These are phyloP conservation scores for Serinus canaria DNA, from an alignment of 2,113 vertebrate genomes.

Conservation along the genomic window DNA sequence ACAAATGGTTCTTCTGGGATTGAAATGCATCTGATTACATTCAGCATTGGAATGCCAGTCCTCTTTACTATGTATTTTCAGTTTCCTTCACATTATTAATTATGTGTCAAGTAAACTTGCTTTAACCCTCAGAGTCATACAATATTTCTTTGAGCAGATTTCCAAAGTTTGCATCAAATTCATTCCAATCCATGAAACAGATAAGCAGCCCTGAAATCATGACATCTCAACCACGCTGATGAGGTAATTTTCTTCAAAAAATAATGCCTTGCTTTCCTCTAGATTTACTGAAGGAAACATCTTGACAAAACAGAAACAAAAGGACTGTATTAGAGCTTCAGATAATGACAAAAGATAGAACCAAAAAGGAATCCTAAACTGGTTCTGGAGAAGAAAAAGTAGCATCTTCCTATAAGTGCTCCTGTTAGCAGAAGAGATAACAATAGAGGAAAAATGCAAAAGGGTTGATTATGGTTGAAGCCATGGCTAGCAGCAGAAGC, in stretches of 20 bases:
- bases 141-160: not conserved
- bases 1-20: not conserved
- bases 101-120: not conserved
- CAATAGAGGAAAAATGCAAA: not conserved
- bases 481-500: not conserved
- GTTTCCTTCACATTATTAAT: not conserved
- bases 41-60: not conserved
- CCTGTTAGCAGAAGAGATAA: not conserved
- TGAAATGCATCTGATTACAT: not conserved
- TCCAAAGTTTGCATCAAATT: not conserved
- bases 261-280: not conserved
- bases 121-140: not conserved
- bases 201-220: not conserved
- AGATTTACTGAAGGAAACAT: not conserved
- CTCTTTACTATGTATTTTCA: not conserved
- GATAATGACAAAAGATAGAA: not conserved
- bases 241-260: not conserved
- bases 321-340: not conserved
- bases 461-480: accelerated
- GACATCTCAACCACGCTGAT: accelerated
- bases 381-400: not conserved
- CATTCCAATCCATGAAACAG: not conserved
- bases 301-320: not conserved
- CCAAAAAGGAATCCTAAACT: not conserved
- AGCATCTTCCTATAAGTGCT: not conserved